phyloP scores from a whole-genome alignment of 2,888 invertebrate species.

The Erebia ligea region DNA sequence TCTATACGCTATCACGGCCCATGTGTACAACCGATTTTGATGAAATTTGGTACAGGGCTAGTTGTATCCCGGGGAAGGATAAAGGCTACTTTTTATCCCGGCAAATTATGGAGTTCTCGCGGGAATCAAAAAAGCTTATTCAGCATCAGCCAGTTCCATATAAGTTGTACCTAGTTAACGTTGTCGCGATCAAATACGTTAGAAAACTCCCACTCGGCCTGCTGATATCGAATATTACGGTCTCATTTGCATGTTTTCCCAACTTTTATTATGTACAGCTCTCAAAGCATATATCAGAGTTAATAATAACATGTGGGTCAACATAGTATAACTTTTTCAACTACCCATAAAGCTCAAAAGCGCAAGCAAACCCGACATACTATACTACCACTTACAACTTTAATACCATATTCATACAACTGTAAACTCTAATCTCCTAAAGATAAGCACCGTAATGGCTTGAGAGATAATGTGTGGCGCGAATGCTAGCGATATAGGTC shows the following conservation, averaged over 20 bases:
- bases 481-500: constrained; percentile 33
- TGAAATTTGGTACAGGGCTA: too few species aligned
- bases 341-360: constrained; percentile 15
- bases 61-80: too few species aligned
- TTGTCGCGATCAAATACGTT: too few species aligned
- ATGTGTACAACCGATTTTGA: too few species aligned
- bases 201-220: too few species aligned
- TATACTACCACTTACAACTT: constrained; percentile 6
- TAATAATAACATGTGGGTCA: constrained; percentile 1
- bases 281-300: not conserved
- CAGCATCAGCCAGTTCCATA: too few species aligned
- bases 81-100: too few species aligned
- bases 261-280: not conserved
- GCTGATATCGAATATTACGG: not conserved
- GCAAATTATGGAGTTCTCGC: too few species aligned
- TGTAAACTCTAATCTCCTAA: not conserved
- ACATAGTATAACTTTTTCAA: constrained; percentile 19
- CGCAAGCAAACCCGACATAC: constrained; percentile 12
- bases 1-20: too few species aligned
- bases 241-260: not conserved
- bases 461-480: constrained; percentile 15
- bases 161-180: too few species aligned
- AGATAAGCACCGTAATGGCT: constrained; percentile 23
- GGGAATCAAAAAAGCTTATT: too few species aligned
- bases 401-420: not conserved